These are phyloP conservation scores for Aplysina aerophoba DNA, from an alignment of 37 sponge, comb jelly and placozoan species.

Conservation along the genomic window DNA sequence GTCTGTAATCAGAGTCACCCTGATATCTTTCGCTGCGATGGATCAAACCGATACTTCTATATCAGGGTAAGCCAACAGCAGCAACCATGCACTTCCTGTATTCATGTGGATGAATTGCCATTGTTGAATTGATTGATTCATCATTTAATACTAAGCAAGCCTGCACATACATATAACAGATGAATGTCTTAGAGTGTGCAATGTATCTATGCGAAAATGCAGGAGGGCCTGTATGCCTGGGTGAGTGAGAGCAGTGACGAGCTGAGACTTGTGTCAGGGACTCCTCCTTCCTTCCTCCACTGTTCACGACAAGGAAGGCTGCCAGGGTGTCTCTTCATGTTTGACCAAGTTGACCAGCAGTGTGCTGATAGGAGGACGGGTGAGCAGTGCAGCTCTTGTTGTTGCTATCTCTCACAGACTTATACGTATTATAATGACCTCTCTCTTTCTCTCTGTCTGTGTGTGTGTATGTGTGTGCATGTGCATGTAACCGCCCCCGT, in stretches of 20 bases:
- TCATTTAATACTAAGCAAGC: no score
- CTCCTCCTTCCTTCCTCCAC: conserved; percentile 53
- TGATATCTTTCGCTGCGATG: background rate
- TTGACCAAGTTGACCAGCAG: conserved; percentile 58
- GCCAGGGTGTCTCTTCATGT: conserved; percentile 73
- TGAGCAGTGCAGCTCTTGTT: background rate
- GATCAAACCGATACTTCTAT: background rate
- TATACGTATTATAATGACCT: background rate
- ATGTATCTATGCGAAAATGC: conserved; percentile 28
- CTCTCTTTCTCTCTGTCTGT: background rate
- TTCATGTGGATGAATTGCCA: no score
- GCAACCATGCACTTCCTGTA: no score
- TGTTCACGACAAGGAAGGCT: conserved; percentile 55
- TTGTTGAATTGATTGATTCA: no score
- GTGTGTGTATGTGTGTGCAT: conserved; percentile 16
- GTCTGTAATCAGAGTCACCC: background rate
- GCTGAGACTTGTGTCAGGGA: conserved; percentile 21
- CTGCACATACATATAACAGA: no score
- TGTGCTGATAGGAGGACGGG: conserved; percentile 68
- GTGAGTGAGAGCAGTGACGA: background rate
- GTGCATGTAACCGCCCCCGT: background rate
- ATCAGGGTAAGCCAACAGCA: background rate
- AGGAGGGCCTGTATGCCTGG: conserved; percentile 12
- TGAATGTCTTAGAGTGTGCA: no score
- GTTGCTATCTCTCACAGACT: no score